Conservation (phyloP, 2,888 invertebrate species). For the Phyllotreta cruciferae region DNA sequence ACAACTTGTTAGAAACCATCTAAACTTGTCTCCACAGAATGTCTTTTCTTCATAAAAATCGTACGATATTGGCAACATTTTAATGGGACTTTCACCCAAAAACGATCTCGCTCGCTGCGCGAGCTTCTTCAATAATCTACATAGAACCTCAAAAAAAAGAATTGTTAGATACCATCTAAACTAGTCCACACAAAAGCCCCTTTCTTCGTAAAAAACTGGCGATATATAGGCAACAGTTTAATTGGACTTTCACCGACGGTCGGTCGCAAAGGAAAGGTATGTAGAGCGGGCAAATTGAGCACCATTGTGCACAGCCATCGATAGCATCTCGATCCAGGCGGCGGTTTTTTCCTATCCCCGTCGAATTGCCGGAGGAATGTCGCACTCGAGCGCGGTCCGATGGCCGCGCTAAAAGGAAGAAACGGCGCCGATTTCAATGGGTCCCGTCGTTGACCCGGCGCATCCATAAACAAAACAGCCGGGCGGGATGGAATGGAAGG, state of each 20-base stretch:
- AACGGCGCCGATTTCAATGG: constrained; percentile 52
- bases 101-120: no score
- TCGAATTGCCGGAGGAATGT: constrained; percentile 43
- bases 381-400: constrained; percentile 47
- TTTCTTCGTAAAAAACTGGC: no score
- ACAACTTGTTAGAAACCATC: no score
- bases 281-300: constrained; percentile 34
- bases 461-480: constrained; percentile 51
- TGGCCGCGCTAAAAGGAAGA: constrained; percentile 44
- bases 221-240: background rate
- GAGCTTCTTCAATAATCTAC: no score
- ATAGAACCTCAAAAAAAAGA: no score
- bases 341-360: constrained; percentile 26
- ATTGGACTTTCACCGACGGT: constrained; percentile 20
- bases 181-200: no score
- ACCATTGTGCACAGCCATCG: constrained; percentile 27
- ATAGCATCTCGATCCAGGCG: constrained; percentile 32
- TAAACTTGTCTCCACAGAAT: no score
- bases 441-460: constrained; percentile 46
- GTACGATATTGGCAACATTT: no score
- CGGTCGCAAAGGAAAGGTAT: constrained; percentile 29
- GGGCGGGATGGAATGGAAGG: constrained; percentile 45
- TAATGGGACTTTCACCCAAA: no score
- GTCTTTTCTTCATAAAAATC: no score
- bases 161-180: no score